A percentile compares a stretch with the other conserved stretches of the same genome.
Conservation (phyloP, 2,888 invertebrate genomes). For the Lottia gigantea region DNA sequence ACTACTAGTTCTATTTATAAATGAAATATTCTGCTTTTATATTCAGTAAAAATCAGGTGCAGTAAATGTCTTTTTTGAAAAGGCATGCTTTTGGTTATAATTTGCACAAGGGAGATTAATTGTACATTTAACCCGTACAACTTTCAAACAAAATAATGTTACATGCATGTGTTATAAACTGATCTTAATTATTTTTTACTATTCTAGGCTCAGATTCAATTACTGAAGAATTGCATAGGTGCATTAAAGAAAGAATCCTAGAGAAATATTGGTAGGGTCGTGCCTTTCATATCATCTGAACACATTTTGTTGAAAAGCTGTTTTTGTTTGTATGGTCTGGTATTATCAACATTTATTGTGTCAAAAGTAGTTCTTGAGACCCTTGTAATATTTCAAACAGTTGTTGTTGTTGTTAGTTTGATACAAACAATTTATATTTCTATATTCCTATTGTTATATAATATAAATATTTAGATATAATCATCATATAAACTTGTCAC, state of each 20-base stretch:
- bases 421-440: constrained; percentile 7
- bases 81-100: too few species aligned
- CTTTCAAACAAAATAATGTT: too few species aligned
- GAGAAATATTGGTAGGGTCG: constrained; percentile 4
- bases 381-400: background rate
- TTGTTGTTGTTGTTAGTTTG: constrained; percentile 3
- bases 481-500: too few species aligned
- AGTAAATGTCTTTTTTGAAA: too few species aligned
- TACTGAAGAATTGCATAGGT: constrained; percentile 70
- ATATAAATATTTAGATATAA: background rate
- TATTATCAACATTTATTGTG: too few species aligned
- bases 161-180: too few species aligned
- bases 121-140: too few species aligned
- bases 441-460: constrained; percentile 7
- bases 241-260: constrained; percentile 69
- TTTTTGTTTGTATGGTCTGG: background rate
- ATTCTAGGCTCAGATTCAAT: constrained; percentile 71
- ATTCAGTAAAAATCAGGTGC: too few species aligned
- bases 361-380: background rate
- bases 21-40: too few species aligned
- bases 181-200: constrained; percentile 19
- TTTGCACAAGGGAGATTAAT: too few species aligned
- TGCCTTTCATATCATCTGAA: constrained; percentile 8
- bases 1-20: too few species aligned
- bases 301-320: background rate